Evolutionary conservation across 2,888 invertebrate genomes (phyloP), one percentile per base, ranked within the genome.

Genomic region (Callinectes sapidus): DNA sequence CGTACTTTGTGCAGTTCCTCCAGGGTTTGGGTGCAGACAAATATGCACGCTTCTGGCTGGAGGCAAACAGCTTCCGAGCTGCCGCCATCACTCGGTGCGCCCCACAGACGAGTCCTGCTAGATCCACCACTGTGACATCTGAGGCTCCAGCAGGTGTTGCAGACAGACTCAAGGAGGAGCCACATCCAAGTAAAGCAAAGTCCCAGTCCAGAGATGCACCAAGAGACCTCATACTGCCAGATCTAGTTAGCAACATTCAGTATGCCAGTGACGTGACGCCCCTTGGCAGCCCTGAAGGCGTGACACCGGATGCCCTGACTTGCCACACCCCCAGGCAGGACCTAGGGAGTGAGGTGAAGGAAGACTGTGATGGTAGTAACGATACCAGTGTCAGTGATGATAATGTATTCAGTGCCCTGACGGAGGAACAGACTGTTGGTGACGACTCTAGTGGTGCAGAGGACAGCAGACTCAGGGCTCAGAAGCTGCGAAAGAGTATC

Each of bases 1-100:
- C 96, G 0, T 96, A 96, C 95, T 96, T 96, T 95, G 95, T 96
- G 48, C 96, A 96, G 94, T 96, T 95, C 95, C 95, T 96, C 95
- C 95, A 96, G 85, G 95, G 95, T 10, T 95, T 95, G 48, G 95
- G 95, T 10, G 95, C 95, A 10, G 95, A 95, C 13, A 95, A 95
- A 88, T 95, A 96, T 81, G 95, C 96, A 91, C 95, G 96, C 93
- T 96, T 96, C 95, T 96, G 96, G 96, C 95, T 96, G 92, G 96
- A 96, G 94, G 96, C 96, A 18, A 95, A 96, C 89, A 96, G 96
- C 91, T 96, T 96, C 95, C 95, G 95, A 92, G 95, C 95, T 5
- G 90, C 91, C 0, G 91, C 91, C 8, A 61, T 81, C 14, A 91
- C 88, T 23, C 91, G 87, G 8, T 42, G 77, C 28, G 18, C 16